Evolutionary conservation across 2,888 invertebrate genomes (phyloP).

Genomic region (Heliconius cydno): DNA sequence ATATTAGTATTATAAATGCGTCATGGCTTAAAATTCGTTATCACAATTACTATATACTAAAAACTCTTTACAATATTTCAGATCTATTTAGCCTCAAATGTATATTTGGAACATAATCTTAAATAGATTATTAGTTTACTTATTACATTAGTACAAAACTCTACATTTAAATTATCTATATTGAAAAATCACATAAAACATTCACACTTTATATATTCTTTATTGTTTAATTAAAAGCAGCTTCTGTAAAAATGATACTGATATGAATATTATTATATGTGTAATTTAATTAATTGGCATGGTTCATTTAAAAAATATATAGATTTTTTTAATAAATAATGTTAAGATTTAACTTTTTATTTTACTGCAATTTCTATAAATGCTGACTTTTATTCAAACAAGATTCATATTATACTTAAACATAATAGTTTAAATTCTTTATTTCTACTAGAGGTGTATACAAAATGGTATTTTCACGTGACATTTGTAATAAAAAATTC

Average conservation of each 20-base stretch:
- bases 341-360: no score
- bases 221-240: no score
- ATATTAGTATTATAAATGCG: conserved; percentile 11
- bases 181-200: neutral
- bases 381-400: no score
- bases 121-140: neutral
- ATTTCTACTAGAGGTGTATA: neutral
- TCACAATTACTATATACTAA: neutral
- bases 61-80: neutral
- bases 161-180: neutral
- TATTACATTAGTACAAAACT: neutral
- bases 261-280: no score
- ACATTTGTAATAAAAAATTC: neutral
- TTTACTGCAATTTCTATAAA: no score
- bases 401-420: no score
- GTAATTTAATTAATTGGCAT: no score
- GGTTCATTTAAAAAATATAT: no score
- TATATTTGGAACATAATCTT: neutral
- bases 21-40: conserved; percentile 1
- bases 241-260: no score
- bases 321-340: no score
- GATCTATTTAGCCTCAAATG: neutral
- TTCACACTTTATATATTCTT: neutral
- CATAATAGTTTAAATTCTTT: neutral
- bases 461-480: neutral